Conservation (phyloP, 2,888 invertebrate species). For the Oscheius onirici region DNA sequence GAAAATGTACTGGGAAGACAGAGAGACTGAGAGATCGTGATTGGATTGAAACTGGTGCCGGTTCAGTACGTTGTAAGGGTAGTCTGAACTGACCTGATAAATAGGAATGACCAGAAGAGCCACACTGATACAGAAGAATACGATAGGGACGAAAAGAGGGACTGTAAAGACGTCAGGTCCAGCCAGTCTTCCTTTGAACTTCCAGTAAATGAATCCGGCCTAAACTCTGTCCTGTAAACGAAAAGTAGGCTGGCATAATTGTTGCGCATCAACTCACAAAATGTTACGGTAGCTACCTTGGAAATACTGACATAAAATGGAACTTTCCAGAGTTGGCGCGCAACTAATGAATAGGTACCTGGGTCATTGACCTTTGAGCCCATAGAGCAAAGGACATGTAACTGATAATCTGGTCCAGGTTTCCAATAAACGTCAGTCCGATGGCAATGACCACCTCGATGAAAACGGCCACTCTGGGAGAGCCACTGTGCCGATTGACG, state of each 20-base stretch:
- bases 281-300: too few species aligned
- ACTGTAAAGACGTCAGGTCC: slow-evolving; percentile 47
- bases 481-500: slow-evolving; percentile 47
- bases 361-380: slow-evolving; percentile 56
- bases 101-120: slow-evolving; percentile 61
- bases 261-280: too few species aligned
- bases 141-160: slow-evolving; percentile 56
- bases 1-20: not conserved
- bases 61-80: too few species aligned
- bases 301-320: too few species aligned
- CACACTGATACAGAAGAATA: slow-evolving; percentile 59
- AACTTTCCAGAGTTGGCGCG: too few species aligned
- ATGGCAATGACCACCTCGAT: slow-evolving; percentile 59
- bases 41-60: not conserved
- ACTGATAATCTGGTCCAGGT: slow-evolving; percentile 63
- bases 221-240: slow-evolving; percentile 1
- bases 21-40: not conserved
- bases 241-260: not conserved
- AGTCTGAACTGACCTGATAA: slow-evolving; percentile 44
- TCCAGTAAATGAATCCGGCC: slow-evolving; percentile 51
- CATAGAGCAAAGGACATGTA: slow-evolving; percentile 66
- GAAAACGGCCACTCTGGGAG: slow-evolving; percentile 61
- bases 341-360: too few species aligned
- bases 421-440: slow-evolving; percentile 60
- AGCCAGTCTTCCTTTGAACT: slow-evolving; percentile 36